Evolutionary conservation across 2,797 vertebrate species (phyloP).

Genomic region (Dryobates pubescens): DNA sequence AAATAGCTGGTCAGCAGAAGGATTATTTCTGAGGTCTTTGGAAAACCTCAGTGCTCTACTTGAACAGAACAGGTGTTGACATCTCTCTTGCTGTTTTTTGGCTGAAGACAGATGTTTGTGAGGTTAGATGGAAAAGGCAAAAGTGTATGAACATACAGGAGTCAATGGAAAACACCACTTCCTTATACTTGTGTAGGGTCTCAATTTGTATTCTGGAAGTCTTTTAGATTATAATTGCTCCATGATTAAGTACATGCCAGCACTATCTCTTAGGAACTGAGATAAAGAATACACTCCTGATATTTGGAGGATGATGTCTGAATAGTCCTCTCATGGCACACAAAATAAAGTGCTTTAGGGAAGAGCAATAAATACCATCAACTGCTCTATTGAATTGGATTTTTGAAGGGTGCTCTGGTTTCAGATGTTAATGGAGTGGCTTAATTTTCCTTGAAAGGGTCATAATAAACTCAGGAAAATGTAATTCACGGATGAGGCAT

Average conservation of each 20-base stretch:
- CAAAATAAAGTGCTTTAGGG: not conserved
- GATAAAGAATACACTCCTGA: not conserved
- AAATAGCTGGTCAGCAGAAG: slow-evolving; percentile 20
- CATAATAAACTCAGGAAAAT: slow-evolving; percentile 40
- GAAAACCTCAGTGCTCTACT: slow-evolving; percentile 32
- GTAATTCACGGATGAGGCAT: slow-evolving; percentile 7
- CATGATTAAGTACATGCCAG: not conserved
- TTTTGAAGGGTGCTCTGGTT: slow-evolving; percentile 42
- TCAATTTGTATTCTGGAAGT: not conserved
- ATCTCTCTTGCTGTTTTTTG: slow-evolving; percentile 43
- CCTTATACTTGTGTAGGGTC: not conserved
- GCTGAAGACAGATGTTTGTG: slow-evolving; percentile 57
- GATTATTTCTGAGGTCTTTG: slow-evolving; percentile 38
- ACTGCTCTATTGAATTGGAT: not conserved
- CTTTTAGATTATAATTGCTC: slow-evolving; percentile 4
- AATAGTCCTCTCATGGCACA: not conserved
- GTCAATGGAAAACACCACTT: not conserved
- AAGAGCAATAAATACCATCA: slow-evolving; percentile 44
- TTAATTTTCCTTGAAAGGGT: slow-evolving; percentile 59
- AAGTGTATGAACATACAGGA: not conserved
- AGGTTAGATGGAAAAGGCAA: slow-evolving; percentile 32
- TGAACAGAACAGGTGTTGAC: slow-evolving; percentile 46
- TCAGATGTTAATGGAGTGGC: slow-evolving; percentile 44
- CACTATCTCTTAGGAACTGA: not conserved
- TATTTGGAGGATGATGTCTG: not conserved